Evolutionary conservation across 2,797 vertebrate genomes (phyloP).

Genomic region (Echiichthys vipera): DNA sequence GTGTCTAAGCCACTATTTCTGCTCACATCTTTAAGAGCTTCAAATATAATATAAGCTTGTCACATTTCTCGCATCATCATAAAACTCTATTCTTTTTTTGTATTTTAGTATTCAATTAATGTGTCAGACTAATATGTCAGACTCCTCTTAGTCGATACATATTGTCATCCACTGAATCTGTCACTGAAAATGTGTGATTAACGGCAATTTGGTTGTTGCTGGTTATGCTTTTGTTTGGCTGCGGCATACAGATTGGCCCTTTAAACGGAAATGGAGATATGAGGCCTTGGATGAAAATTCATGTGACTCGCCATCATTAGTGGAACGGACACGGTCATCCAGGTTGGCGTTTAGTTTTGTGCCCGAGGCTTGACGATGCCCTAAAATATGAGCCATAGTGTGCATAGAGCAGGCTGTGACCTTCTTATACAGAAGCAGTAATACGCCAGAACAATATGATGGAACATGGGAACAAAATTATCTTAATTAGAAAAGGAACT

Average conservation of each 20-base stretch:
- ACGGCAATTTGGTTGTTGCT: conserved; percentile 5
- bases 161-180: conserved; percentile 9
- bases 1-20: conserved; percentile 26
- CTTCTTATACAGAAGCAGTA: conserved; percentile 64
- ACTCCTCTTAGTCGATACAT: conserved; percentile 11
- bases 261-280: conserved; percentile 24
- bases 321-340: conserved; percentile 63
- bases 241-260: not conserved
- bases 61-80: conserved; percentile 17
- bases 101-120: conserved; percentile 24
- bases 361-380: conserved; percentile 72
- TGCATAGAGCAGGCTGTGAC: conserved; percentile 63
- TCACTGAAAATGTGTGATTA: conserved; percentile 11
- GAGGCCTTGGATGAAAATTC: conserved; percentile 55
- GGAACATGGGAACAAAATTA: conserved; percentile 73
- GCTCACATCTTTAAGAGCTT: conserved; percentile 26
- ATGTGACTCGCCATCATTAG: conserved; percentile 71
- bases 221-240: conserved; percentile 10
- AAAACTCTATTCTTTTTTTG: not conserved
- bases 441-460: conserved; percentile 70
- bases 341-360: conserved; percentile 62
- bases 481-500: conserved; percentile 79
- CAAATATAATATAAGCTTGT: conserved; percentile 12
- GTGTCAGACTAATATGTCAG: not conserved
- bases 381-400: conserved; percentile 67